Evolutionary conservation across 1,140 invertebrate genomes (phyloP).

Genomic region (Branchinecta lynchi): DNA sequence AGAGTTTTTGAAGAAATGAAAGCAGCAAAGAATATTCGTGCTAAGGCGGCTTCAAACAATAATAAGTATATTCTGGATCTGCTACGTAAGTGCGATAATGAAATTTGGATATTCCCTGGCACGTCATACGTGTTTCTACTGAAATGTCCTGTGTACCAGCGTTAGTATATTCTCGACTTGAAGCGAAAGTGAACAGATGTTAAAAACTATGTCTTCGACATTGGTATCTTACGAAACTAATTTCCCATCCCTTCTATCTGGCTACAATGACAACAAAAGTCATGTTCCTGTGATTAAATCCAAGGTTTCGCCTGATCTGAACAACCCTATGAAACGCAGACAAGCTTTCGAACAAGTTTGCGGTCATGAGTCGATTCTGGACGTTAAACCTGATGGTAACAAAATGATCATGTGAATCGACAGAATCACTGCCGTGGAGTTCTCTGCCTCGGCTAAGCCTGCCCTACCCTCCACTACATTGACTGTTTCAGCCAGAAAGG

Average conservation of each 20-base stretch:
- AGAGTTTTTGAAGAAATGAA: background rate
- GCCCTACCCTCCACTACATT: background rate
- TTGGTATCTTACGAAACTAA: constrained; percentile 7
- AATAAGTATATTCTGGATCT: background rate
- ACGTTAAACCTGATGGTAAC: background rate
- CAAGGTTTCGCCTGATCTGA: background rate
- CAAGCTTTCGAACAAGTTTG: constrained; percentile 9
- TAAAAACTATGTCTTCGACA: background rate
- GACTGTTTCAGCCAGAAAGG: background rate
- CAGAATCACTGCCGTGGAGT: background rate
- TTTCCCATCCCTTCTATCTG: background rate
- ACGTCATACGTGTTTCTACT: constrained; percentile 1
- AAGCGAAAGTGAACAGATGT: constrained; percentile 1
- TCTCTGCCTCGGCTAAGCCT: background rate
- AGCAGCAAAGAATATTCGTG: background rate
- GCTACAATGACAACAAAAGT: constrained; percentile 2
- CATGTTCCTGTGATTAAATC: background rate
- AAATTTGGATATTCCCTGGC: constrained; percentile 1
- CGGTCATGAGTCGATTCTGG: background rate
- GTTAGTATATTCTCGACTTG: background rate
- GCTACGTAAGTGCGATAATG: constrained; percentile 6
- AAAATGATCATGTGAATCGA: background rate
- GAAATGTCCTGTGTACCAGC: constrained; percentile 1
- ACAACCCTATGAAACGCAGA: constrained; percentile 5
- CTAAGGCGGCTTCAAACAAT: constrained; percentile 5